These are phyloP conservation scores for Anoplolepis gracilipes DNA, from an alignment of 1,140 invertebrate genomes.

Conservation along the genomic window DNA sequence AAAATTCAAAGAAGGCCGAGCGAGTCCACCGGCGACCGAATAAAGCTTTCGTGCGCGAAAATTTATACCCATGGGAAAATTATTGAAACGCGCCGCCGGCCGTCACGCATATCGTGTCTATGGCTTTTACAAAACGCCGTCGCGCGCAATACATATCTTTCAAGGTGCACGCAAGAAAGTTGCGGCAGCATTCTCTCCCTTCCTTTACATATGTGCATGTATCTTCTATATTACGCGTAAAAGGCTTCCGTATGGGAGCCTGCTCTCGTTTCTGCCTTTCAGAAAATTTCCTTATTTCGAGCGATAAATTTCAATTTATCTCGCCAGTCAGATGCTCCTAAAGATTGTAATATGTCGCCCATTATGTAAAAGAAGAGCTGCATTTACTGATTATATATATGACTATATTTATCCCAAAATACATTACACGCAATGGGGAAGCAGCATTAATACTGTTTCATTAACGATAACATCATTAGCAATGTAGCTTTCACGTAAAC, in stretches of 20 bases:
- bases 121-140: slow-evolving; percentile 13
- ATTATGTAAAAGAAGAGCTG: not conserved
- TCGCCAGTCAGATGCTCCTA: not conserved
- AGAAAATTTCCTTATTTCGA: slow-evolving; percentile 3
- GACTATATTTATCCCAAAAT: not conserved
- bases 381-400: not conserved
- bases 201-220: not conserved
- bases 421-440: not conserved
- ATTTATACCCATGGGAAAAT: slow-evolving; percentile 51
- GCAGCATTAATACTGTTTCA: not conserved
- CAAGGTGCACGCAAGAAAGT: slow-evolving; percentile 35
- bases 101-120: slow-evolving; percentile 37
- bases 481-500: not conserved
- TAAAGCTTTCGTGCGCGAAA: slow-evolving; percentile 30
- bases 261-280: not conserved
- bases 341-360: not conserved
- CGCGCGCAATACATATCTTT: slow-evolving; percentile 31
- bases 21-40: slow-evolving; percentile 1
- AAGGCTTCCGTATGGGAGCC: not conserved
- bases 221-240: not conserved
- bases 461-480: not conserved
- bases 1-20: slow-evolving; percentile 5
- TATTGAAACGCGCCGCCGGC: slow-evolving; percentile 33
- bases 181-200: slow-evolving; percentile 9
- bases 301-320: slow-evolving; percentile 23